Evolutionary conservation across 2,113 vertebrate genomes (phyloP).

Genomic region (Agapornis roseicollis): DNA sequence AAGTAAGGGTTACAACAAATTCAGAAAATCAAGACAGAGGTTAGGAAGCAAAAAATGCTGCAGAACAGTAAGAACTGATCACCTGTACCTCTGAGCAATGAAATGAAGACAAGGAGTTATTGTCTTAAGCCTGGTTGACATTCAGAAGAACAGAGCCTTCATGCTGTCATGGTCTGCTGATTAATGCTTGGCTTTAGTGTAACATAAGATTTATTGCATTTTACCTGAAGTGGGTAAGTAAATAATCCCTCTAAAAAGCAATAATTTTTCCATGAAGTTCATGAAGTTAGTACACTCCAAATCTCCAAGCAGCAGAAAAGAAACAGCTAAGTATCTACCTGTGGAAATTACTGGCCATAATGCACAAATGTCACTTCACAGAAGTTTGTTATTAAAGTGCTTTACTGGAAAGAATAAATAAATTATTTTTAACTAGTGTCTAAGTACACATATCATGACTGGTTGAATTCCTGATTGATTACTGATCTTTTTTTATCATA

Average conservation of each 20-base stretch:
- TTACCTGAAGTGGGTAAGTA: slow-evolving; percentile 50
- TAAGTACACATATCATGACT: neutral
- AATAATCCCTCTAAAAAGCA: slow-evolving; percentile 65
- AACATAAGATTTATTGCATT: slow-evolving; percentile 50
- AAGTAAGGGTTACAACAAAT: neutral
- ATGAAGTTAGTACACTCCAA: slow-evolving; percentile 49
- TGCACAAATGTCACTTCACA: neutral
- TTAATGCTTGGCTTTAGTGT: slow-evolving; percentile 42
- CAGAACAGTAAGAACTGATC: slow-evolving; percentile 27
- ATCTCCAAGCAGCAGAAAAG: slow-evolving; percentile 21
- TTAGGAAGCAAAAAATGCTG: neutral
- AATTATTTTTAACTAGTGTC: neutral
- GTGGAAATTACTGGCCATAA: neutral
- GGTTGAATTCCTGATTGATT: neutral
- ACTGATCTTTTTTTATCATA: neutral
- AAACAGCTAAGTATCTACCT: slow-evolving; percentile 1
- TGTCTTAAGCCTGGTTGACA: slow-evolving; percentile 20
- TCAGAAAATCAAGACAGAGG: neutral
- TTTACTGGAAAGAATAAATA: neutral
- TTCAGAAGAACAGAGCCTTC: neutral
- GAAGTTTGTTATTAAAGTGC: neutral
- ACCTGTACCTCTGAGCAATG: neutral
- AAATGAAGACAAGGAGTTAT: neutral
- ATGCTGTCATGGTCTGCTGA: neutral
- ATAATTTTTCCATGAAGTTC: slow-evolving; percentile 57